These are phyloP conservation scores for Caenorhabditis zanzibari DNA, from an alignment of 2,888 invertebrate species.

Conservation along the genomic window DNA sequence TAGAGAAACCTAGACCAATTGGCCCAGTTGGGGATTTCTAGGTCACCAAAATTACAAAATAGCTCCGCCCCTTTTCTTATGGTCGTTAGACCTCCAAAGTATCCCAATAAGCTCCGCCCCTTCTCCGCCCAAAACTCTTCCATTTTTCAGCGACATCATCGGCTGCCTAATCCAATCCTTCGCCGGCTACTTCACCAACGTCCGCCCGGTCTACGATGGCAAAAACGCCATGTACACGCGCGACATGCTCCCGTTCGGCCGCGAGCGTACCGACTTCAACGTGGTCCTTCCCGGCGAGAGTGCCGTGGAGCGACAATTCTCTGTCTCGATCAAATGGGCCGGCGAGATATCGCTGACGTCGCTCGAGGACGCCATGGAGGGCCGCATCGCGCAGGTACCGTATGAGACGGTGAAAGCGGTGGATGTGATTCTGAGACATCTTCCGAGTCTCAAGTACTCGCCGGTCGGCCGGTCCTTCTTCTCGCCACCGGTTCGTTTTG, in stretches of 20 bases:
- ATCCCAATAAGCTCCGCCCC: background rate
- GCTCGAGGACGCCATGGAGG: slow-evolving; percentile 97
- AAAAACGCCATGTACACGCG: slow-evolving; percentile 98
- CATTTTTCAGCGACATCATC: slow-evolving; percentile 81
- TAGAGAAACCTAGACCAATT: too few relatives aligned
- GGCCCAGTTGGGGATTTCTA: too few relatives aligned
- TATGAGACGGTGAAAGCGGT: slow-evolving; percentile 95
- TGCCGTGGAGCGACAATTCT: slow-evolving; percentile 96
- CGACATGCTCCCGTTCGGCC: slow-evolving; percentile 96
- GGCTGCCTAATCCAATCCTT: slow-evolving; percentile 80
- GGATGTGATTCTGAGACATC: slow-evolving; percentile 99
- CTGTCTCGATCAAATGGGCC: slow-evolving; percentile 98
- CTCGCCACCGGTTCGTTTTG: slow-evolving; percentile 89
- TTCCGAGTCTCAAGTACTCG: slow-evolving; percentile 99
- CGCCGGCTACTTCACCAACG: slow-evolving; percentile 74
- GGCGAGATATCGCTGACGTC: slow-evolving; percentile 92
- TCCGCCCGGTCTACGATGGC: slow-evolving; percentile 96
- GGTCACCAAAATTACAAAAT: too few relatives aligned
- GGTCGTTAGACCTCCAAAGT: too few relatives aligned
- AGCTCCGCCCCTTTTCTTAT: too few relatives aligned
- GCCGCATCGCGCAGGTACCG: slow-evolving; percentile 93
- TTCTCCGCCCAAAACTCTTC: background rate
- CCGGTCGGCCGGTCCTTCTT: slow-evolving; percentile 99
- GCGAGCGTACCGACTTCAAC: slow-evolving; percentile 89
- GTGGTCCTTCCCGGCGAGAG: slow-evolving; percentile 93